Evolutionary conservation across 2,888 invertebrate genomes (phyloP).

Genomic region (Empis livida): DNA sequence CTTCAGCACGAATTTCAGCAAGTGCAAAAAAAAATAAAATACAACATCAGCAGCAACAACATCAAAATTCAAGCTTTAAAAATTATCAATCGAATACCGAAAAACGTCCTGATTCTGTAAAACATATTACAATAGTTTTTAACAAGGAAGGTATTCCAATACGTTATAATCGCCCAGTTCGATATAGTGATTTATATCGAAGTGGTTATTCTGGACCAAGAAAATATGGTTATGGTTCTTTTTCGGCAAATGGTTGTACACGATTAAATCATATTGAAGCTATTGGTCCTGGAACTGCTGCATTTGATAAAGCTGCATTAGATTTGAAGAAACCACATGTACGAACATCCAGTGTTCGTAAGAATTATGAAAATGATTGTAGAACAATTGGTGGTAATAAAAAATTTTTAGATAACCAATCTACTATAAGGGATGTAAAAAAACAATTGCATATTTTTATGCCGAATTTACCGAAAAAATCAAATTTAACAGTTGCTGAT

Average conservation of each 20-base stretch:
- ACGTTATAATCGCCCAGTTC: conserved; percentile 27
- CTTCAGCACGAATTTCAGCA: neutral
- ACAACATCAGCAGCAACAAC: conserved; percentile 4
- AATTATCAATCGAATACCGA: too few relatives aligned
- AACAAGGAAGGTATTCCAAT: conserved; percentile 32
- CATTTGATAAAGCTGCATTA: neutral
- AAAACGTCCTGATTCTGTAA: conserved; percentile 23
- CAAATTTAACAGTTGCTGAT: neutral
- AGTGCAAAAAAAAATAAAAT: neutral
- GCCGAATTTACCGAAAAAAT: conserved; percentile 49
- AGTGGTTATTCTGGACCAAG: conserved; percentile 7
- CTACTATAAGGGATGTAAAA: conserved; percentile 33
- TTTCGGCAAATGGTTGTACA: neutral
- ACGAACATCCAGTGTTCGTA: neutral
- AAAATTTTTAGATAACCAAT: conserved; percentile 17
- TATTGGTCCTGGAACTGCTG: conserved; percentile 4
- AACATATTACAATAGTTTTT: conserved; percentile 32
- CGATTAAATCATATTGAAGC: neutral
- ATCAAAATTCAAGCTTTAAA: too few relatives aligned
- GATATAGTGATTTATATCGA: conserved; percentile 28
- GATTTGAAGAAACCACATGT: neutral
- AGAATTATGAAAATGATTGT: conserved; percentile 15
- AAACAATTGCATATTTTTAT: conserved; percentile 64
- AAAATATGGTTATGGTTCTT: conserved; percentile 4
- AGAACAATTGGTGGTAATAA: conserved; percentile 12